Percentiles rank a stretch among this genome's conserved stretches.
phyloP scores from a whole-genome alignment of 2,797 vertebrate species.

The Enteromius argenteus region DNA sequence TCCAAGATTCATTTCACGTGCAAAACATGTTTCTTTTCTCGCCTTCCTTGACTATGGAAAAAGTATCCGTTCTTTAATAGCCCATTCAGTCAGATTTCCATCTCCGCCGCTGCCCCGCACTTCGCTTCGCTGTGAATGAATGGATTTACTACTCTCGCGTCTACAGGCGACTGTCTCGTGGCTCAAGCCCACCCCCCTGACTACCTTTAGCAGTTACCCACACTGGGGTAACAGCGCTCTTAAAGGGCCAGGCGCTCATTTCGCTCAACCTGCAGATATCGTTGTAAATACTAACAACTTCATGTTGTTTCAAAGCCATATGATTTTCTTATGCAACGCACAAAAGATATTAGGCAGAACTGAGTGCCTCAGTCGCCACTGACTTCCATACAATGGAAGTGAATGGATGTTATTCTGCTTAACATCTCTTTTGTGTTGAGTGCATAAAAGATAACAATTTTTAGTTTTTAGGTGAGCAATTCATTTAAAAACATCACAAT shows the following conservation, averaged over 20 bases:
- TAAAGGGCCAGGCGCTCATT: conserved; percentile 75
- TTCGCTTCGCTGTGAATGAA: conserved; percentile 59
- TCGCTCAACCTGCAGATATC: background rate
- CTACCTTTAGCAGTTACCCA: conserved; percentile 54
- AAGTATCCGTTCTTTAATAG: conserved; percentile 9
- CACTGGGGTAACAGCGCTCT: conserved; percentile 55
- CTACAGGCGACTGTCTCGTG: conserved; percentile 60
- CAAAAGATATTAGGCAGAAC: background rate
- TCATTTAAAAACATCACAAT: background rate
- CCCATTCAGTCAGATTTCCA: conserved; percentile 49
- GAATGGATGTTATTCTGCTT: background rate
- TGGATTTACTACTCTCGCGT: conserved; percentile 62
- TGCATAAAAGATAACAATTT: background rate
- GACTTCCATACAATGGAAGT: background rate
- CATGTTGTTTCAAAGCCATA: background rate
- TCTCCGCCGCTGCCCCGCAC: conserved; percentile 20
- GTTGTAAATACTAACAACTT: background rate
- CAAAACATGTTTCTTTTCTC: conserved; percentile 4
- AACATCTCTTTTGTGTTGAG: background rate
- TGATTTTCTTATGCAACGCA: background rate
- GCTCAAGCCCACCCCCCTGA: conserved; percentile 59
- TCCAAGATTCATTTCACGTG: background rate
- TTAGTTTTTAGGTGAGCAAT: background rate
- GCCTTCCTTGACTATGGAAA: background rate
- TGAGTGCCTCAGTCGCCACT: background rate